These are phyloP conservation scores for Atherix ibis DNA, from an alignment of 2,888 invertebrate genomes.

Conservation along the genomic window DNA sequence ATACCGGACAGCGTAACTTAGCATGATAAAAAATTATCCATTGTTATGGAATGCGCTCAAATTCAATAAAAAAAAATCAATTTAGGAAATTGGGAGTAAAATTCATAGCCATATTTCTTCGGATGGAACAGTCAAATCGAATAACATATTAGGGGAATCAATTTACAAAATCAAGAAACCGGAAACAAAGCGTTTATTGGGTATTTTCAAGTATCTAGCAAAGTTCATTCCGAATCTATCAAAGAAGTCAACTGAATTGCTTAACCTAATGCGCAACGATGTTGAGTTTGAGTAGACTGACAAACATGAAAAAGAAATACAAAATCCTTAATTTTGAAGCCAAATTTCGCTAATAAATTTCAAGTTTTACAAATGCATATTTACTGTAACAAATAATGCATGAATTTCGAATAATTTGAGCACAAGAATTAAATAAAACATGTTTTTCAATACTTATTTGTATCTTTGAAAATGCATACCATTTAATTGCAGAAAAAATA, in stretches of 20 bases:
- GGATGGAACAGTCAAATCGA: conserved; percentile 12
- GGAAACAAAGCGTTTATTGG: conserved; percentile 14
- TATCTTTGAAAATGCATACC: too few species aligned
- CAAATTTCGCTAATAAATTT: conserved; percentile 2
- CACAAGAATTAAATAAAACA: too few species aligned
- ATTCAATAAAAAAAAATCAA: too few species aligned
- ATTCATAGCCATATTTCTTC: conserved; percentile 18
- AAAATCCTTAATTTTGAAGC: conserved; percentile 4
- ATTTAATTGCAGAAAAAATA: too few species aligned
- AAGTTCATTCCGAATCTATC: too few species aligned
- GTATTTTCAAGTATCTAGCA: too few species aligned
- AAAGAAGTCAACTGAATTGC: conserved; percentile 7
- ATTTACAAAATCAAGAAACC: conserved; percentile 13
- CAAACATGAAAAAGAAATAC: conserved; percentile 9
- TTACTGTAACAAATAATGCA: too few species aligned
- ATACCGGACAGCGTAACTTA: conserved; percentile 10
- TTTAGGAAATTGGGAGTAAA: conserved; percentile 13
- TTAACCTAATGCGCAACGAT: conserved; percentile 10
- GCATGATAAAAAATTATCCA: conserved; percentile 11
- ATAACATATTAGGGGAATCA: conserved; percentile 12
- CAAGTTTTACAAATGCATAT: too few species aligned
- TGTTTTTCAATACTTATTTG: too few species aligned
- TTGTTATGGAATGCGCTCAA: conserved; percentile 15
- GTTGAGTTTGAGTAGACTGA: conserved; percentile 10
- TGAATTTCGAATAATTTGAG: too few species aligned